Base-by-base conservation (phyloP, 2,113 vertebrate species). In the Holacanthus passer region DNA sequence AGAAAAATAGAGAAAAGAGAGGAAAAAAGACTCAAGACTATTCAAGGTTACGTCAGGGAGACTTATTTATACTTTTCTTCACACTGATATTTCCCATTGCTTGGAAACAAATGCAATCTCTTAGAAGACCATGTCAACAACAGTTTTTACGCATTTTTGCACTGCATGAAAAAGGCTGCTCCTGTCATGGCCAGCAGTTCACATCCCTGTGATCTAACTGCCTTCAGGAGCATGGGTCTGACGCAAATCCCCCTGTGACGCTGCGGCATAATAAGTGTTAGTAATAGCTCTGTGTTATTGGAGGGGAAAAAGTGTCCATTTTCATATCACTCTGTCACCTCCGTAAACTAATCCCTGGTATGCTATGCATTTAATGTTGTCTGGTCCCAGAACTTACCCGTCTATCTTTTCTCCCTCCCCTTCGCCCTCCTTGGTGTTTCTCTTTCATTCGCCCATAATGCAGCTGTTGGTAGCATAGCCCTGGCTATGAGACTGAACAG, bases 171-270 rank as follows among this genome's bases (percentile, higher is more conserved):
- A 88, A 74, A 81, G 70, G 74, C 77, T 80, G 45, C 48, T 87
- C 63, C 81, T 85, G 76, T 83, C 89, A 88, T 27, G 58, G 56
- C 82, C 59, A 82, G 84, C 80, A 65, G 67, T 79, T 88, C 83
- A 91, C 77, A 78, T 87, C 82, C 73, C 70, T 86, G 82, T 90
- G 91, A 91, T 91, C 87, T 85, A 43, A 79, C 80, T 79, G 69
- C 77, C 74, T 81, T 69, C 69, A 68, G 66, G 80, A 90, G 84
- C 81, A 73, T 27, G 55, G 67, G 50, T 73, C 85, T 84, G 87
- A 91, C 72, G 37, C 52, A 87, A 89, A 89, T 87, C 85, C 90
- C 86, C 73, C 76, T 79, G 83, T 84, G 84, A 87, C 14, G 79
- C 79, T 81, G 73, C 16, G 43, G 80, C 79, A 60, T 68, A 78